phyloP scores from a whole-genome alignment of 2,888 invertebrate species.

The Julus scandinavius region DNA sequence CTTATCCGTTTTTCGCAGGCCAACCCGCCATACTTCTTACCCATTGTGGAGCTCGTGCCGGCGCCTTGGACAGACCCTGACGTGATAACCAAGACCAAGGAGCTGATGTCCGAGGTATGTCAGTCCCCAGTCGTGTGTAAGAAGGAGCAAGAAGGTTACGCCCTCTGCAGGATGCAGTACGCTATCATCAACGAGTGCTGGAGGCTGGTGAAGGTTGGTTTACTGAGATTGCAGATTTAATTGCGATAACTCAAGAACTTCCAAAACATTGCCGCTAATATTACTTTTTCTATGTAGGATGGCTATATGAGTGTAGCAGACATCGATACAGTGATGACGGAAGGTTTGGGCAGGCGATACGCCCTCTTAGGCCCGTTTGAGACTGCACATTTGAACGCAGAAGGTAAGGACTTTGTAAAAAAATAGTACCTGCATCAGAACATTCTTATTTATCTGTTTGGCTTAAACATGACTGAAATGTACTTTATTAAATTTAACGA shows the following conservation, averaged over 20 bases:
- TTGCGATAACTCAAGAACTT: not conserved
- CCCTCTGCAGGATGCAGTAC: constrained; percentile 94
- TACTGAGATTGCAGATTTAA: not conserved
- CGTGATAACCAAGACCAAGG: constrained; percentile 78
- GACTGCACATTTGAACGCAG: constrained; percentile 93
- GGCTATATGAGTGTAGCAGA: constrained; percentile 88
- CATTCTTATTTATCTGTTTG: constrained; percentile 8
- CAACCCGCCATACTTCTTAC: constrained; percentile 96
- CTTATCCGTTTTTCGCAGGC: constrained; percentile 68
- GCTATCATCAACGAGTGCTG: constrained; percentile 93
- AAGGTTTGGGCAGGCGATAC: constrained; percentile 94
- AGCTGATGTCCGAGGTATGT: constrained; percentile 86
- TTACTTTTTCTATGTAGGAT: constrained; percentile 67
- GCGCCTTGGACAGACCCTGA: constrained; percentile 91
- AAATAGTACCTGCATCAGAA: not conserved
- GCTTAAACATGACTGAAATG: not conserved
- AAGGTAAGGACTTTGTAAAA: constrained; percentile 71
- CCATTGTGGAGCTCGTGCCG: constrained; percentile 92
- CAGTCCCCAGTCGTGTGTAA: constrained; percentile 89
- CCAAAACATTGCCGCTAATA: not conserved
- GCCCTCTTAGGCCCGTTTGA: constrained; percentile 95
- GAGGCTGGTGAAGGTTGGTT: constrained; percentile 75
- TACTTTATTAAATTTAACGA: no score
- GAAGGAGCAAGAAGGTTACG: constrained; percentile 91
- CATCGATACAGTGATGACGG: constrained; percentile 91